Base-by-base conservation (phyloP, 2,888 invertebrate species). In the Idaea aversata region DNA sequence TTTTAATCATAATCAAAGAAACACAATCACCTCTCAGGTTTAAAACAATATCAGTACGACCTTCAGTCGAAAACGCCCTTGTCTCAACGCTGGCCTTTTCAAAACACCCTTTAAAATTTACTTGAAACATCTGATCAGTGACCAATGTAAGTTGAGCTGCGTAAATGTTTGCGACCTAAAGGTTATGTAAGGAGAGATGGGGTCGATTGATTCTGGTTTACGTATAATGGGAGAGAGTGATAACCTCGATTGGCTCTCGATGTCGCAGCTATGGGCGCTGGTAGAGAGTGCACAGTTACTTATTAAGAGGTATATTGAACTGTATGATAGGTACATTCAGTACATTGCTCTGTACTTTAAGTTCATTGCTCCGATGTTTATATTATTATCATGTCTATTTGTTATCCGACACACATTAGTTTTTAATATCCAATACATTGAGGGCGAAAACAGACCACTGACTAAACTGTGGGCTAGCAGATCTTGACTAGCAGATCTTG, bases 151-250 rank as follows among this genome's bases (percentile, higher is more conserved):
- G 10, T 47, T 47, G 47, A 47, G 47, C 6, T 47, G 47, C 47
- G 47, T 10, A 47, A 47, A 47, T 47, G 47, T 47, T 47, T 47
- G 47, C 6, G 13, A 10, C 13, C 3, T 47, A 47, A 47, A 47
- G 47, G 4, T 47, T 10, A 13, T 13, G 47, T 47, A 7, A 47
- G 47, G 13, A 47, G 47, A 47, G 47, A 47, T 47, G 47, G 70
- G 80, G 64, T 73, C 76, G 67, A 76, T 77, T 73, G 78, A 75
- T 79, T 80, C 70, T 78, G 77, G 82, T 68, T 64, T 38, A 3
- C 13, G 47, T 7, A 10, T 47, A 47, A 47, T 47, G 47, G 25
- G 65, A 69, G 68, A 68, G 71, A 72, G 77, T 81, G 83, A 82
- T 83, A 83, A 83, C 47, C 47, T 47, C 47, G 47, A 47, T 47